Evolutionary conservation across 2,888 invertebrate species (phyloP).

Genomic region (Tethea ocularis): DNA sequence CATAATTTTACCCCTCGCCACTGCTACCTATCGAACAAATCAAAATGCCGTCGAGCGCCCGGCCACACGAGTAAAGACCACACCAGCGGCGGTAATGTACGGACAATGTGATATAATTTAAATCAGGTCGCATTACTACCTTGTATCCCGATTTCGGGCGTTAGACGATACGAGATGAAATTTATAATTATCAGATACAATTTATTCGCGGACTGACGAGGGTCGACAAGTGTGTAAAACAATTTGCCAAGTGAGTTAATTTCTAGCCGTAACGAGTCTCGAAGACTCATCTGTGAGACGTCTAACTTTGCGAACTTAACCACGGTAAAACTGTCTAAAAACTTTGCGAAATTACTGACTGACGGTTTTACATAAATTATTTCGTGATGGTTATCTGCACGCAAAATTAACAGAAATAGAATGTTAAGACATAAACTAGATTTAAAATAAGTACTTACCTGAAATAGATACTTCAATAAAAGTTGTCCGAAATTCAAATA

Average conservation of each 20-base stretch:
- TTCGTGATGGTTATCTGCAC: neutral
- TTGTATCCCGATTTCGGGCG: neutral
- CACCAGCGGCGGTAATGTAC: neutral
- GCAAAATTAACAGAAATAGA: neutral
- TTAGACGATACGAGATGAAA: neutral
- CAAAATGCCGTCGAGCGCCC: too few relatives aligned
- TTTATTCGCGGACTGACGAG: slow-evolving; percentile 50
- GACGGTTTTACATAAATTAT: slow-evolving; percentile 6
- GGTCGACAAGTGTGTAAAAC: slow-evolving; percentile 69
- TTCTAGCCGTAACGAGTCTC: slow-evolving; percentile 40
- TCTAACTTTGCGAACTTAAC: slow-evolving; percentile 32
- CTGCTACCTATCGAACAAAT: too few relatives aligned
- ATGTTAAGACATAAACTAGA: neutral
- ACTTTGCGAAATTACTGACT: slow-evolving; percentile 17
- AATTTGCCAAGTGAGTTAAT: slow-evolving; percentile 67
- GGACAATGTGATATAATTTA: neutral
- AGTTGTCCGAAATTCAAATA: too few relatives aligned
- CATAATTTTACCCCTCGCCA: too few relatives aligned
- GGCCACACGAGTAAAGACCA: too few relatives aligned
- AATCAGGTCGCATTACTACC: neutral
- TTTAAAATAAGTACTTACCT: too few relatives aligned
- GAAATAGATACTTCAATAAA: too few relatives aligned
- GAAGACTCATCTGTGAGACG: slow-evolving; percentile 23
- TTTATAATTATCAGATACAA: slow-evolving; percentile 9
- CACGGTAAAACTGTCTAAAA: slow-evolving; percentile 19